Evolutionary conservation across 2,888 invertebrate genomes (phyloP).

Genomic region (Ceramica pisi): DNA sequence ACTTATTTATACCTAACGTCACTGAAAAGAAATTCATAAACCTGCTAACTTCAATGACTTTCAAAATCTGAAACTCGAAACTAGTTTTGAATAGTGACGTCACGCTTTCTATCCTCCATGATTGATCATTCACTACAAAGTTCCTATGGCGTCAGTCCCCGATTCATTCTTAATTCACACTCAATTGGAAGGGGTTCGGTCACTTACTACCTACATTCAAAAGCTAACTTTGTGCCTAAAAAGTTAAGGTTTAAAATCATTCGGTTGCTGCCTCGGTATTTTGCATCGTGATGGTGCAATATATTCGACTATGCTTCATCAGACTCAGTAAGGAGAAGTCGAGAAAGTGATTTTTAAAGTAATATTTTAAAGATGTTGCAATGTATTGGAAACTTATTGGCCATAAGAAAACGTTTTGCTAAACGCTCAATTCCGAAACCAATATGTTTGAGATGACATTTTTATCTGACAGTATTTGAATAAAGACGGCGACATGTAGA

Average conservation of each 20-base stretch:
- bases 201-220: not conserved
- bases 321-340: constrained; percentile 51
- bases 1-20: constrained; percentile 17
- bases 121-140: constrained; percentile 68
- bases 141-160: constrained; percentile 62
- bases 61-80: constrained; percentile 51
- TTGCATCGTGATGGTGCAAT: constrained; percentile 66
- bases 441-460: constrained; percentile 38
- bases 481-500: not conserved
- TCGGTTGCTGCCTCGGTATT: constrained; percentile 33
- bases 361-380: constrained; percentile 62
- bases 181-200: constrained; percentile 72
- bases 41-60: constrained; percentile 54
- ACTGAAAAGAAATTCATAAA: constrained; percentile 35
- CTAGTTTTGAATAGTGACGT: constrained; percentile 63
- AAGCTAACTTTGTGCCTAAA: constrained; percentile 3
- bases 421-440: constrained; percentile 32
- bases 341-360: constrained; percentile 59
- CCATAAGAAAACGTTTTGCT: constrained; percentile 51
- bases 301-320: constrained; percentile 68
- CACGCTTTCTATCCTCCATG: constrained; percentile 56
- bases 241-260: constrained; percentile 26
- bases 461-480: constrained; percentile 26
- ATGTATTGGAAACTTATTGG: constrained; percentile 61
- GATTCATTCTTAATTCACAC: constrained; percentile 78